These are phyloP conservation scores for Drosophila sucinea DNA, from an alignment of 1,140 invertebrate genomes.

Conservation along the genomic window DNA sequence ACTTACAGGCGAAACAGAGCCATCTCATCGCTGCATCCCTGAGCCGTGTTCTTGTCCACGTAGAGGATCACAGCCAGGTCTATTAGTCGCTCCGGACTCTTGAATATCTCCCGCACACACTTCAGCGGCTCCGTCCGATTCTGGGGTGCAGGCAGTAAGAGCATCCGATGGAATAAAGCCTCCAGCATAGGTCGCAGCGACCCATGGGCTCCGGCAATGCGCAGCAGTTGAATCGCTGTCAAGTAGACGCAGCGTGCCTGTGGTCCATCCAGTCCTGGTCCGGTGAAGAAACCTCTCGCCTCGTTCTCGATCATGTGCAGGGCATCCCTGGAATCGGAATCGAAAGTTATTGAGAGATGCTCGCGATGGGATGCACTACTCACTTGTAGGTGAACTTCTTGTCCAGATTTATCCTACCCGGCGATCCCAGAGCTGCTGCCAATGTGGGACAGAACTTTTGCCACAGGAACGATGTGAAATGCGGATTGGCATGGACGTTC, in stretches of 20 bases:
- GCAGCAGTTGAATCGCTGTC: constrained; percentile 91
- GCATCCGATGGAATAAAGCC: constrained; percentile 95
- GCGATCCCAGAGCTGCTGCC: constrained; percentile 93
- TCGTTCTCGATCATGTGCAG: constrained; percentile 83
- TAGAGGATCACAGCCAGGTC: constrained; percentile 89
- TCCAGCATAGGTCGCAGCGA: constrained; percentile 94
- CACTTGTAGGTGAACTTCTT: constrained; percentile 83
- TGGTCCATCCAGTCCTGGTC: constrained; percentile 78
- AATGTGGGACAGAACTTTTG: constrained; percentile 95
- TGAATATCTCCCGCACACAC: constrained; percentile 90
- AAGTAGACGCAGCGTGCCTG: constrained; percentile 82
- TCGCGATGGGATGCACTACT: constrained; percentile 11
- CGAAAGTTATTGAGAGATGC: background rate
- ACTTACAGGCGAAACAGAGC: constrained; percentile 94
- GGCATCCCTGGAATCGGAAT: constrained; percentile 62
- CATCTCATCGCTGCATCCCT: constrained; percentile 94
- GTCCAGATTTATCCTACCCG: constrained; percentile 84
- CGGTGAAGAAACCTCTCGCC: constrained; percentile 80
- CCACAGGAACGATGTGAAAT: constrained; percentile 94
- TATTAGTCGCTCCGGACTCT: constrained; percentile 88
- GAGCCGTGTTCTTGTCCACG: constrained; percentile 89
- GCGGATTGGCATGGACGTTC: constrained; percentile 90
- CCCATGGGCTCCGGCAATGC: constrained; percentile 92
- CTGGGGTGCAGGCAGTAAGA: constrained; percentile 92
- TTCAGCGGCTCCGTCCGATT: constrained; percentile 93